Conservation (phyloP, 2,797 vertebrate genomes). For the Chelon labrosus region DNA sequence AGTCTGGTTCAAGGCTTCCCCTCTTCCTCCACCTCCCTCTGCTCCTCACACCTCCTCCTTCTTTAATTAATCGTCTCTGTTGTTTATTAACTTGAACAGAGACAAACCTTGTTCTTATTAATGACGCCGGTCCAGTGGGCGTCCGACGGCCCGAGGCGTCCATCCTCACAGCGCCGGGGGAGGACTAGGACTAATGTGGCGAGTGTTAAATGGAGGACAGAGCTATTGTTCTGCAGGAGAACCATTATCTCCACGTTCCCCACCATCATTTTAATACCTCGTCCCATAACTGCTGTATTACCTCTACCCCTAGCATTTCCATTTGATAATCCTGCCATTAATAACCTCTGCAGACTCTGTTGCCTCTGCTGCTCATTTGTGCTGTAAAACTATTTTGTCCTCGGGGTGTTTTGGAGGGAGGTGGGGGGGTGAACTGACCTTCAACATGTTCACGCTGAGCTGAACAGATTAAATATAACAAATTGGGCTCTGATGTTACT, state of each 20-base stretch:
- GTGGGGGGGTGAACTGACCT: conserved; percentile 43
- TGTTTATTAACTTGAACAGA: conserved; percentile 55
- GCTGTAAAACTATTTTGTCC: conserved; percentile 48
- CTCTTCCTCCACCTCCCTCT: conserved; percentile 6
- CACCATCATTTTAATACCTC: conserved; percentile 47
- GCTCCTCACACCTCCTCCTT: conserved; percentile 5
- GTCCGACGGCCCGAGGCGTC: conserved; percentile 13
- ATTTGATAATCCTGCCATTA: conserved; percentile 60
- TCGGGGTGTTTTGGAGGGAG: conserved; percentile 27
- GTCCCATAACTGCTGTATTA: conserved; percentile 47
- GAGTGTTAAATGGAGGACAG: conserved; percentile 58
- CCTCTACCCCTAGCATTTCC: conserved; percentile 10
- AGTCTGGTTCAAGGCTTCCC: too few relatives aligned
- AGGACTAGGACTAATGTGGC: conserved; percentile 42
- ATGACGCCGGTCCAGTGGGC: conserved; percentile 38
- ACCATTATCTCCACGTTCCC: conserved; percentile 62
- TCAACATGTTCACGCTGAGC: conserved; percentile 50
- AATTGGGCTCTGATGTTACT: conserved; percentile 35
- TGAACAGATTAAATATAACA: conserved; percentile 55
- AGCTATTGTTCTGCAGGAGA: conserved; percentile 55
- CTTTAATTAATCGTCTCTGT: conserved; percentile 51
- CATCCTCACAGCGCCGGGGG: conserved; percentile 30
- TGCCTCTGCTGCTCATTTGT: conserved; percentile 49
- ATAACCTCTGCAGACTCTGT: conserved; percentile 43
- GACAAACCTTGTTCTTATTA: conserved; percentile 46